phyloP scores from a whole-genome alignment of 2,888 invertebrate species.

The Hyposoter dolosus region DNA sequence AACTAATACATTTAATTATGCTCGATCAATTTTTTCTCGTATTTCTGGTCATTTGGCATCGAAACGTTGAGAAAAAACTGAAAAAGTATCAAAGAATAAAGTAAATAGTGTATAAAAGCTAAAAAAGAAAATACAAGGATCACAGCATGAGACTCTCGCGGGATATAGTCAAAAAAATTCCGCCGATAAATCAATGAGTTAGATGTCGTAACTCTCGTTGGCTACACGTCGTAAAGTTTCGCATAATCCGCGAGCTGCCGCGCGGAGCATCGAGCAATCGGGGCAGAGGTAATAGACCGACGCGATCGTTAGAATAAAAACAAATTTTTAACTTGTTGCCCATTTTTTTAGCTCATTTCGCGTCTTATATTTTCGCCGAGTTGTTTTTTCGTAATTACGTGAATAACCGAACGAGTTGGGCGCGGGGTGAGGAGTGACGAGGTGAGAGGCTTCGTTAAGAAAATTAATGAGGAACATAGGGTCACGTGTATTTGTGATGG shows the following conservation, averaged over 20 bases:
- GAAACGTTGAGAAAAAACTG: neutral
- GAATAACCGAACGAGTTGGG: neutral
- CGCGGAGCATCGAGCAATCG: no score
- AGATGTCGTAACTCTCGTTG: slow-evolving; percentile 46
- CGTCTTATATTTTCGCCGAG: neutral
- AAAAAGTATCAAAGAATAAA: neutral
- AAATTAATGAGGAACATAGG: slow-evolving; percentile 21
- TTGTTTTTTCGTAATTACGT: slow-evolving; percentile 18
- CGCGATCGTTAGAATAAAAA: slow-evolving; percentile 27
- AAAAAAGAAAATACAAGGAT: slow-evolving; percentile 8
- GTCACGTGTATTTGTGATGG: neutral
- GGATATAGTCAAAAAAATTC: slow-evolving; percentile 23
- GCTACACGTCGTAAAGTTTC: slow-evolving; percentile 61
- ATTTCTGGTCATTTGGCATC: slow-evolving; percentile 13
- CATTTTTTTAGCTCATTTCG: neutral
- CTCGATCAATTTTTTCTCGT: slow-evolving; percentile 10
- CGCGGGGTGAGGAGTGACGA: neutral
- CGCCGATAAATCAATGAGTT: slow-evolving; percentile 57
- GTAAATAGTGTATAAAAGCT: neutral
- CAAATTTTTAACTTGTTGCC: slow-evolving; percentile 40
- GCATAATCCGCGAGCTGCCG: slow-evolving; percentile 20
- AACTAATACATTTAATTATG: slow-evolving; percentile 4
- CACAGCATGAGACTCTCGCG: slow-evolving; percentile 23
- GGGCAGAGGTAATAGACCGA: neutral
- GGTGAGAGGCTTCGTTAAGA: slow-evolving; percentile 27